Conservation (phyloP, 2,797 vertebrate species). For the Pseudochirops cupreus region DNA sequence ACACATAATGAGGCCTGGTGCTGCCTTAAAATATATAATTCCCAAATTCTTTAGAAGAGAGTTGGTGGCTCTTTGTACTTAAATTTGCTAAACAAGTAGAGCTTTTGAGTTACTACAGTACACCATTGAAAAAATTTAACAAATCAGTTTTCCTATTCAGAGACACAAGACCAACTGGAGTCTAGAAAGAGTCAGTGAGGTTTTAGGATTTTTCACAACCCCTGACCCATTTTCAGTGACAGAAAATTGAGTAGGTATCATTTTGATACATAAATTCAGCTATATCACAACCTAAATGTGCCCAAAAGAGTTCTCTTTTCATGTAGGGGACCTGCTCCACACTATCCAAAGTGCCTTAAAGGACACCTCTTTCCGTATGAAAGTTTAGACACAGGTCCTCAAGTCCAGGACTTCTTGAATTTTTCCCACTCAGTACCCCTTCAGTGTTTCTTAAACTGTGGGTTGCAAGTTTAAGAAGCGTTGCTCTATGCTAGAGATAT, state of each 20-base stretch:
- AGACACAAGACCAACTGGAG: neutral
- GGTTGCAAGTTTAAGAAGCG: too few relatives aligned
- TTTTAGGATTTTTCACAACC: constrained; percentile 19
- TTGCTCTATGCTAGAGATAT: neutral
- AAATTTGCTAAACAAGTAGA: constrained; percentile 51
- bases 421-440: too few relatives aligned
- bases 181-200: constrained; percentile 21
- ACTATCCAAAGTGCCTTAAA: neutral
- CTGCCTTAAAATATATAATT: constrained; percentile 24
- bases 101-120: constrained; percentile 29
- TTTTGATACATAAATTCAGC: constrained; percentile 2
- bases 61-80: constrained; percentile 48
- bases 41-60: constrained; percentile 52
- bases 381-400: neutral
- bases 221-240: neutral
- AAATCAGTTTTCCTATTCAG: constrained; percentile 6
- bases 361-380: neutral
- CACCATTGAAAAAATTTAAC: constrained; percentile 19
- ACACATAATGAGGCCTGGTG: neutral
- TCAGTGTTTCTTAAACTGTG: too few relatives aligned
- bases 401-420: neutral
- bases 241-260: constrained; percentile 6
- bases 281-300: neutral
- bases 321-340: neutral
- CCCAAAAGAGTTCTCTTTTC: neutral